A percentile compares a stretch with the other conserved stretches of the same genome.
Evolutionary conservation across 2,113 vertebrate species (phyloP).

Genomic region (Peucedramus taeniatus): DNA sequence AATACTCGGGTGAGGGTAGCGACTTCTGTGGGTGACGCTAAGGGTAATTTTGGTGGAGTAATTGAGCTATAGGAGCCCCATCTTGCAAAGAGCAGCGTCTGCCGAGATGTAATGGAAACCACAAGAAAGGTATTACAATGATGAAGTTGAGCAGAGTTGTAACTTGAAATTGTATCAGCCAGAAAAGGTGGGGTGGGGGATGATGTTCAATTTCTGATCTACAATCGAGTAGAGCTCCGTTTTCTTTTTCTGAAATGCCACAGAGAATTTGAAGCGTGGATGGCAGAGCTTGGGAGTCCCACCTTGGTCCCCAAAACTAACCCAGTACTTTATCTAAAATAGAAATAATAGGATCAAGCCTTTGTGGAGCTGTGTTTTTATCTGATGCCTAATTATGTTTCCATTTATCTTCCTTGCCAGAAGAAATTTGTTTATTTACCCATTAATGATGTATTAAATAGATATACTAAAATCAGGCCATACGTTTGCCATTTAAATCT

Average conservation of each 20-base stretch:
- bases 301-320: background rate
- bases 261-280: background rate
- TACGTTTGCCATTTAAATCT: background rate
- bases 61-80: background rate
- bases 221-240: background rate
- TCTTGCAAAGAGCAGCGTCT: background rate
- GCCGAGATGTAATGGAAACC: background rate
- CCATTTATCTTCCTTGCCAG: background rate
- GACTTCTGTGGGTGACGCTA: background rate
- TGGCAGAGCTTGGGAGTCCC: background rate
- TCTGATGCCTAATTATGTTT: background rate
- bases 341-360: background rate
- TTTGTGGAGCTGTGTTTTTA: background rate
- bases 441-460: background rate
- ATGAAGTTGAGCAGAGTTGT: background rate
- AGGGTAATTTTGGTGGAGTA: background rate
- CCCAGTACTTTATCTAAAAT: background rate
- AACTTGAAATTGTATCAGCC: background rate
- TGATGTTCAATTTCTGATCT: background rate
- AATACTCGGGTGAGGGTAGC: background rate
- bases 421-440: slow-evolving; percentile 6
- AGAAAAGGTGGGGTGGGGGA: background rate
- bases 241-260: background rate
- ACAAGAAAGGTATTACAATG: background rate
- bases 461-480: background rate